Base-by-base conservation (phyloP, 1,140 invertebrate genomes). In the Caenorhabditis tropicalis region DNA sequence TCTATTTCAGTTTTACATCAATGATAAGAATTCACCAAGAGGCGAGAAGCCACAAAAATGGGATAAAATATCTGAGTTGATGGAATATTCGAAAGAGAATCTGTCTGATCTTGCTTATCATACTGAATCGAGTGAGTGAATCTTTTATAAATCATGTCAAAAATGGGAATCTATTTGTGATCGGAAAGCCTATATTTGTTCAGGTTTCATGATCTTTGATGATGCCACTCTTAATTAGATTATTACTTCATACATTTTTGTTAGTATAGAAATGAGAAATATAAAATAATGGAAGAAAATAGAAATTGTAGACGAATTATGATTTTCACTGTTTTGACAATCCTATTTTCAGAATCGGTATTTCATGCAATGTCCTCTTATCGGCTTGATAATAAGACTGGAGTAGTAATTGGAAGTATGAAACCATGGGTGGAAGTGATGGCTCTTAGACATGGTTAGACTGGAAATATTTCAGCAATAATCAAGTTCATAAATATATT, bases 371-470 rank as follows among this genome's bases (percentile, higher is more conserved):
- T 82, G 81, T 10, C 24, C 4, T 3, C 53, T 46, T 10, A 56
- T 21, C 6, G 36, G 6, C 24, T 82, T 16, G 39, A 51, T 43
- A 27, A 27, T 10, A 82, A 19, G 81, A 56, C 15, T 16, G 81
- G 81, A 16, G 51, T 60, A 27, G 82, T 82, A 1, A 74, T 82
- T 74, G 82, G 82, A 46, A 65, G 56, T 36, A 39, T 82, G 82
- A 16, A 39, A 15, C 82, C 82, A 31, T 82, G 82, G 82, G 82
- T 82, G 15, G 82, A 82, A 82, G 60, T 51, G 2, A 60, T 36
- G 19, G 82, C 82, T n/a, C 60, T 82, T 27, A 65, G 21, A 33
- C 51, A 36, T n/a, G 81, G 81, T 43, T 19, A 21, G 33, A 21
- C 5, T 7, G 27, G 1, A 51, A n/a, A 51, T 4, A 56, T 2